phyloP scores from a whole-genome alignment of 2,888 invertebrate genomes.

The Athetis lepigone region DNA sequence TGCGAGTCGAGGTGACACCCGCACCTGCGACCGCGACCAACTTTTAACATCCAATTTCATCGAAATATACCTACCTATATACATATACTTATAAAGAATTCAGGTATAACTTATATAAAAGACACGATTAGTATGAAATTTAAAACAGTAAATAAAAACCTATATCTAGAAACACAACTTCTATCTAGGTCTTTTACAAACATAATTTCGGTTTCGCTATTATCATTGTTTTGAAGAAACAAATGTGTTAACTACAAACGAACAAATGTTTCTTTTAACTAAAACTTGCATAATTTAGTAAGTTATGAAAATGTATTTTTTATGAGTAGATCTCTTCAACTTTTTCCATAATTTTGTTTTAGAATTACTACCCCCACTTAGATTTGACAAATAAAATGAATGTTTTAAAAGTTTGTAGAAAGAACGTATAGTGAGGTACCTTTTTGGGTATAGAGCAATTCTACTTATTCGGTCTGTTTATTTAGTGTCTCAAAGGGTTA shows the following conservation, averaged over 20 bases:
- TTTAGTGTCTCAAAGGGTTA: background rate
- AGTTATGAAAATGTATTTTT: background rate
- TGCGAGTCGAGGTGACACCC: constrained; percentile 77
- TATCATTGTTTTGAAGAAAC: constrained; percentile 9
- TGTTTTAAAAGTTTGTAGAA: background rate
- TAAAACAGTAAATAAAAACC: constrained; percentile 11
- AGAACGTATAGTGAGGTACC: too few relatives aligned
- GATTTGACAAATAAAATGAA: background rate
- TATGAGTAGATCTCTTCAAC: background rate
- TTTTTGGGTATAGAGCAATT: too few relatives aligned
- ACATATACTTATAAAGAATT: constrained; percentile 35
- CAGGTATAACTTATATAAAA: constrained; percentile 40
- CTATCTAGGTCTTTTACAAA: constrained; percentile 9
- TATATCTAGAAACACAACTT: constrained; percentile 26
- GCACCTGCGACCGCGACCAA: constrained; percentile 80
- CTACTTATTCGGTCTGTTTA: background rate
- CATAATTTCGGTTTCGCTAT: constrained; percentile 20
- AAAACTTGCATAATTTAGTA: too few relatives aligned
- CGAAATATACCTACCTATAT: constrained; percentile 48
- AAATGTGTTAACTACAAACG: too few relatives aligned
- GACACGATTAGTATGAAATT: constrained; percentile 6
- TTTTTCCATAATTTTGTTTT: background rate
- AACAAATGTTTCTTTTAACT: too few relatives aligned
- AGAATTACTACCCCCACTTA: background rate
- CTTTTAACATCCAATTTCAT: constrained; percentile 72